Base-by-base conservation (phyloP, 2,113 vertebrate species). In the Lophius piscatorius region DNA sequence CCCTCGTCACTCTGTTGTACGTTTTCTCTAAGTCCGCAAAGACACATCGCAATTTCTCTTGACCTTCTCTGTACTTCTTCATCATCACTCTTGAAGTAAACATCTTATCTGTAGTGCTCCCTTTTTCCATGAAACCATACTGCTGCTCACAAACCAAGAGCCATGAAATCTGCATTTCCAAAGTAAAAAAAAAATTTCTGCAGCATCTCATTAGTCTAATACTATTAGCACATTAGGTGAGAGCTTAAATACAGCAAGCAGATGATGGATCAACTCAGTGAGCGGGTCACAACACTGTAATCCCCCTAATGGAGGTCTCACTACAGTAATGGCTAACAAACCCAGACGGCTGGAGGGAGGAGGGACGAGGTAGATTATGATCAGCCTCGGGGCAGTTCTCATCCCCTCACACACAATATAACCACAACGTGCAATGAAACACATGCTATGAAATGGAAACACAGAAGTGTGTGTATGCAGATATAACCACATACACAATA, bases 321-420 rank as follows among this genome's bases (percentile, higher is more conserved):
- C 73, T 74, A 65, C 74, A 75, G 74, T 85, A 86, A 90, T 85
- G 77, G 77, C 63, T 64, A 74, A 73, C 69, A 80, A 86, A 70
- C 54, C 46, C 31, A 55, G 55, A 63, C 50, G 76, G 51, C 76
- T 60, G 61, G 83, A 76, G 83, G 83, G 54, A 22, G 40, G 66
- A 65, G 72, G 60, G 70, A 78, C 63, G 47, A 64, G 58, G 52
- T 55, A 81, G 75, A 88, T 88, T 77, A 84, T 38, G 57, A 81
- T 21, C 65, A 60, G 81, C 83, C 80, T 68, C 49, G 31, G 62
- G 77, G 74, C 59, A 9, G 34, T 1, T 4, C 60, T 70, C 75
- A 80, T 73, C 44, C 42, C 65, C 59, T 74, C 31, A 52, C 40
- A 46, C 41, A 63, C 42, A 49, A 44, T 24, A 44, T 16, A 55